A percentile compares a stretch with the other conserved stretches of the same genome.
These are phyloP conservation scores for Noctilio leporinus DNA, from an alignment of 2,113 vertebrate genomes.

Conservation along the genomic window DNA sequence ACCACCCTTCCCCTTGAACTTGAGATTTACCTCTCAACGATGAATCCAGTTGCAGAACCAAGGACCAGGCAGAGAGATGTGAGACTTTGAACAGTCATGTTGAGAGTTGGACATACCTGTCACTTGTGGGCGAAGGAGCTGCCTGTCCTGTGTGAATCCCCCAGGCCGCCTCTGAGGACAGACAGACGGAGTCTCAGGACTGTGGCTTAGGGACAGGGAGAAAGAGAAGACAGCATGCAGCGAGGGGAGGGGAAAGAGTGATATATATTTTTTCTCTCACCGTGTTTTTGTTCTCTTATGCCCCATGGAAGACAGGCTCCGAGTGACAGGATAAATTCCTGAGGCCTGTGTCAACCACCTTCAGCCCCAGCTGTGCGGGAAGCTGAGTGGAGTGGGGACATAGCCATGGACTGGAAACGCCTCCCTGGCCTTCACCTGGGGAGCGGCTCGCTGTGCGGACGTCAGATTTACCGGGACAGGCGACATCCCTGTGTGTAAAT, in stretches of 20 bases:
- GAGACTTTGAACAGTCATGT: not conserved
- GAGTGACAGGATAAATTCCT: not conserved
- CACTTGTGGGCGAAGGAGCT: not conserved
- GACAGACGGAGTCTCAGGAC: not conserved
- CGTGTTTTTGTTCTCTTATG: not conserved
- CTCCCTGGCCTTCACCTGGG: not conserved
- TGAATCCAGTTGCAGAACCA: not conserved
- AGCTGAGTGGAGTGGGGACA: not conserved
- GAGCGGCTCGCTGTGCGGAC: not conserved
- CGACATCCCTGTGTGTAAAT: slow-evolving; percentile 29
- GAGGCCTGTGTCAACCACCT: not conserved
- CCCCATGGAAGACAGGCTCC: not conserved
- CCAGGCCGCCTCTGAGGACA: not conserved
- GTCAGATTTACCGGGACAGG: slow-evolving; percentile 57
- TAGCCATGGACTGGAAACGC: not conserved
- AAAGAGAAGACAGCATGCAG: not conserved
- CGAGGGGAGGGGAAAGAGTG: not conserved
- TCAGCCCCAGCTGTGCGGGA: not conserved
- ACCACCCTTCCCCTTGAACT: not conserved
- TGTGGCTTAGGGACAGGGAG: not conserved
- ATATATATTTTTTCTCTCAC: not conserved
- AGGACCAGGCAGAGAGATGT: not conserved
- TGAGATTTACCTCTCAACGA: not conserved
- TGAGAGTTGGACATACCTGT: not conserved
- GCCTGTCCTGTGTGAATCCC: not conserved